Evolutionary conservation across 2,113 vertebrate species (phyloP).

Genomic region (Phyllopteryx taeniolatus): DNA sequence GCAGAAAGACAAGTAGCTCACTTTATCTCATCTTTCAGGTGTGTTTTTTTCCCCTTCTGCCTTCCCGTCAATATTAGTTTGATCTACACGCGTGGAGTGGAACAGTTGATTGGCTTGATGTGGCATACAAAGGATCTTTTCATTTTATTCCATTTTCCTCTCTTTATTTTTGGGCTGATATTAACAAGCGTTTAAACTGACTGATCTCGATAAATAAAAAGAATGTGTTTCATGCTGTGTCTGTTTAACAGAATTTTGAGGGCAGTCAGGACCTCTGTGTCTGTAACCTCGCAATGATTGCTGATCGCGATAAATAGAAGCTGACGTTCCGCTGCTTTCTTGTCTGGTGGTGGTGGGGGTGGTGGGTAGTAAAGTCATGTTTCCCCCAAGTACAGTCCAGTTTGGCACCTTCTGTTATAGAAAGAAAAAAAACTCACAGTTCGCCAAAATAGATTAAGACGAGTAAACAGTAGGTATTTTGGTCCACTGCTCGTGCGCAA

Average conservation of each 20-base stretch:
- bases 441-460: constrained; percentile 21
- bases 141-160: constrained; percentile 30
- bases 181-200: constrained; percentile 70
- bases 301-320: constrained; percentile 71
- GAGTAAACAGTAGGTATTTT: too few species aligned
- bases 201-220: constrained; percentile 52
- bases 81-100: constrained; percentile 54
- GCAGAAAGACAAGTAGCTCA: not conserved
- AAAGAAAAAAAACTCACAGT: constrained; percentile 57
- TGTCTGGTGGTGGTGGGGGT: constrained; percentile 65
- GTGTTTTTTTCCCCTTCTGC: constrained; percentile 31
- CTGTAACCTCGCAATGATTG: constrained; percentile 73
- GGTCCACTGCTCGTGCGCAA: too few species aligned
- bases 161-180: constrained; percentile 40
- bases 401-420: constrained; percentile 68
- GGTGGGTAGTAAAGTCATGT: constrained; percentile 62
- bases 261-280: constrained; percentile 60
- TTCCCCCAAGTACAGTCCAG: constrained; percentile 70
- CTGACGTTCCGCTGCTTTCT: constrained; percentile 68
- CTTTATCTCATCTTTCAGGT: constrained; percentile 54
- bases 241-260: constrained; percentile 52
- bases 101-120: constrained; percentile 70
- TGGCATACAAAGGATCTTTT: constrained; percentile 64
- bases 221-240: constrained; percentile 56
- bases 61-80: constrained; percentile 65